A percentile compares a stretch with the other conserved stretches of the same genome.
Conservation (phyloP, 2,113 vertebrate genomes). For the Cariama cristata region DNA sequence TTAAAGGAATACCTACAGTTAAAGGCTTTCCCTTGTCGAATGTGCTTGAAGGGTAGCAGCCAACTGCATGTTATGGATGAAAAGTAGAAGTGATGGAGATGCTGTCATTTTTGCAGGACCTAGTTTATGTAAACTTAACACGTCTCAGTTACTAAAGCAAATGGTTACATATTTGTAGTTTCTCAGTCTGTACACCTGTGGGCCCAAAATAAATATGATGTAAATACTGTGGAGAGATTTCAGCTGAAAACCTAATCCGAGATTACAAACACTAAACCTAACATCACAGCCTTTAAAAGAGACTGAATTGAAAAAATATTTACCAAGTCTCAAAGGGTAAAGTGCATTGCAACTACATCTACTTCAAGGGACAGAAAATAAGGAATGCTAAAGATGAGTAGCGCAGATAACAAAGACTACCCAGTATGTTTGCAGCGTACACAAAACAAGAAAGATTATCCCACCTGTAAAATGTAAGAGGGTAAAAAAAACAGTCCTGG, state of each 20-base stretch:
- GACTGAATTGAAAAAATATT: slow-evolving; percentile 74
- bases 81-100: slow-evolving; percentile 18
- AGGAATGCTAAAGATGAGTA: slow-evolving; percentile 41
- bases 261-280: slow-evolving; percentile 59
- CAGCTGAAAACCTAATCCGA: slow-evolving; percentile 58
- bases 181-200: slow-evolving; percentile 38
- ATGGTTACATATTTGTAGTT: slow-evolving; percentile 15
- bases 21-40: slow-evolving; percentile 33
- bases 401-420: neutral
- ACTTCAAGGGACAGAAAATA: slow-evolving; percentile 57
- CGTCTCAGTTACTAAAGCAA: slow-evolving; percentile 36
- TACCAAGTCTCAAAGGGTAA: slow-evolving; percentile 79
- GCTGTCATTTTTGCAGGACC: slow-evolving; percentile 67
- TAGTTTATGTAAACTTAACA: slow-evolving; percentile 62
- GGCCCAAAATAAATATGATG: slow-evolving; percentile 62
- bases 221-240: slow-evolving; percentile 72
- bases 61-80: neutral
- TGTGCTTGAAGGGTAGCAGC: neutral
- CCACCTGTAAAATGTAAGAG: neutral
- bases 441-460: slow-evolving; percentile 19
- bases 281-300: slow-evolving; percentile 57
- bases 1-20: slow-evolving; percentile 36
- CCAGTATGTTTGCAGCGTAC: slow-evolving; percentile 26
- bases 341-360: slow-evolving; percentile 78
- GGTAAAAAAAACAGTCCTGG: neutral